Base-by-base conservation (phyloP, 1,140 invertebrate genomes). In the Aricia agestis region DNA sequence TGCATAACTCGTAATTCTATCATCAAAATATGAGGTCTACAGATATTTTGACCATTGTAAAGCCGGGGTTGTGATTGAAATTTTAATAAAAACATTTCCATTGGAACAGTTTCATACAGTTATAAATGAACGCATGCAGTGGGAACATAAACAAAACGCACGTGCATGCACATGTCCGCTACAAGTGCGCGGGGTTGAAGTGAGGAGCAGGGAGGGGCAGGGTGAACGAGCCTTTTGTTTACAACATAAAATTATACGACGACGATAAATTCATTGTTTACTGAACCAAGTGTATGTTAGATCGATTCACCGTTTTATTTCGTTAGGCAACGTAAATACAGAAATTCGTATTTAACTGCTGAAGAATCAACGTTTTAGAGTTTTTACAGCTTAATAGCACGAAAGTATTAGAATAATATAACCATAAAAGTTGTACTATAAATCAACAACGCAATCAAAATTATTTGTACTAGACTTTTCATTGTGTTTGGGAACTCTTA, bases 201-300 rank as follows among this genome's bases (percentile, higher is more conserved):
- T 6, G 5, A 68, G 25, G 69, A 69, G 58, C 71, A 25, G 72
- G 73, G 59, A 57, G 57, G 70, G 59, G 69, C 67, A 31, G 74
- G 52, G 61, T 11, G 75, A 77, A 87, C 82, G 82, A 82, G 80
- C 81, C 84, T 89, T 15, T 90, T 91, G 89, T 91, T 91, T 90
- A 89, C 82, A 86, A 83, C 84, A 89, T 90, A 86, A 90, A 90
- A 89, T 90, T 90, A 91, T 91, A 91, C 86, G 86, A 89, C 85
- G 82, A 79, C 81, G 80, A 89, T 90, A 90, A 91, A 91, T 88
- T 85, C 81, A 86, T 82, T 91, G 85, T 91, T 89, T 89, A 90
- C 83, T 70, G 76, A 78, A 83, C 69, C 82, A 87, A 82, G 76
- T 75, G 78, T 80, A 75, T 74, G 75, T 82, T 76, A 73, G 76